These are phyloP conservation scores for Yponomeuta malinellus DNA, from an alignment of 2,888 invertebrate species.

Conservation along the genomic window DNA sequence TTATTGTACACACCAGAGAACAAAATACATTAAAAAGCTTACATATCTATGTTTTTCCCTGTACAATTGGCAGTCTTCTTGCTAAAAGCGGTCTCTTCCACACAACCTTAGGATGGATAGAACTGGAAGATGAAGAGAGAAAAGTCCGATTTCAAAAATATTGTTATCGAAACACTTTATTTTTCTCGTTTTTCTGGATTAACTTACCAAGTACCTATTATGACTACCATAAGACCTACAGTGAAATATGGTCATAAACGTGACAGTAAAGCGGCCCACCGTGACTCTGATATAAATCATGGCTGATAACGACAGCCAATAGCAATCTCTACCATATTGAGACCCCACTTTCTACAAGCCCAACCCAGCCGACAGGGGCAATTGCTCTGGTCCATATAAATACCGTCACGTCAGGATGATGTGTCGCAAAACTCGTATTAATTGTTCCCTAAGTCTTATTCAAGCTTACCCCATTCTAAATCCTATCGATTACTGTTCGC, in stretches of 20 bases:
- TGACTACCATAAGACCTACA: no score
- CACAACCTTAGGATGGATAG: no score
- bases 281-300: neutral
- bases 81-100: no score
- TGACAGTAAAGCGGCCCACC: neutral
- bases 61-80: no score
- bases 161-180: no score
- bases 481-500: neutral
- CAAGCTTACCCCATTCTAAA: neutral
- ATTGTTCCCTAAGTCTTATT: slow-evolving; percentile 2
- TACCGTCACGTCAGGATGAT: slow-evolving; percentile 7
- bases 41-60: no score
- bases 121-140: no score
- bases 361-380: neutral
- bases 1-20: no score
- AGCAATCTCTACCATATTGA: neutral
- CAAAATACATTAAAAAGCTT: no score
- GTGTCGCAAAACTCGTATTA: slow-evolving; percentile 7
- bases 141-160: no score
- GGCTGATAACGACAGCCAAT: neutral
- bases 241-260: neutral
- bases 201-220: neutral
- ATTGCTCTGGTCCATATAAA: slow-evolving; percentile 5
- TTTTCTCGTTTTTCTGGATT: no score
- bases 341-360: neutral